Conservation (phyloP, 2,888 invertebrate genomes). For the Drosophila testacea region DNA sequence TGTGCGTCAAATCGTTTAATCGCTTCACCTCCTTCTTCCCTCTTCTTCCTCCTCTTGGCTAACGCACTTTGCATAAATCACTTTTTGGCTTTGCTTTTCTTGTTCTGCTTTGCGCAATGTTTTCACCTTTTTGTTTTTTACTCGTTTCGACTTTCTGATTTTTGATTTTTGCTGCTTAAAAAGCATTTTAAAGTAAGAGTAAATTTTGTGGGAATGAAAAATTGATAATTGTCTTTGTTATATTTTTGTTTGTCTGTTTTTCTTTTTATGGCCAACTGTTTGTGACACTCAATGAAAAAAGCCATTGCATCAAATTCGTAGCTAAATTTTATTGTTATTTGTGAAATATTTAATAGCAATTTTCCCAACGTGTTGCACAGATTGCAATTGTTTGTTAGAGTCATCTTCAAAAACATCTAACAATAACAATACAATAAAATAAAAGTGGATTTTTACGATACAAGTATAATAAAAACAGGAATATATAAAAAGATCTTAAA, state of each 20-base stretch:
- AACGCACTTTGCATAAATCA: conserved; percentile 64
- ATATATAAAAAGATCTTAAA: too few relatives aligned
- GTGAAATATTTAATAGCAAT: not conserved
- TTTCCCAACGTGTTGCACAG: not conserved
- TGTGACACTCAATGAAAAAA: conserved; percentile 17
- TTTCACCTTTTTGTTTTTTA: conserved; percentile 51
- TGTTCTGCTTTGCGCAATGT: conserved; percentile 41
- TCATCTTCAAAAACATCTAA: not conserved
- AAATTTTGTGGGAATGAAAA: conserved; percentile 23
- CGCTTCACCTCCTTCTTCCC: not conserved
- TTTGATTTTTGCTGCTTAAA: conserved; percentile 29
- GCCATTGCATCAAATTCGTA: not conserved
- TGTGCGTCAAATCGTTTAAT: conserved; percentile 74
- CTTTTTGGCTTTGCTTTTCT: conserved; percentile 50
- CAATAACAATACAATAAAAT: not conserved
- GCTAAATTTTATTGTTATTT: conserved; percentile 3
- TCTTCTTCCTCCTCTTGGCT: not conserved
- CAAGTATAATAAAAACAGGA: too few relatives aligned
- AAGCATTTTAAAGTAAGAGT: conserved; percentile 40
- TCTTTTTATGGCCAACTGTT: conserved; percentile 36
- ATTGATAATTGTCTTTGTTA: conserved; percentile 38
- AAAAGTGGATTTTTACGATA: too few relatives aligned
- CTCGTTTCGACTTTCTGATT: conserved; percentile 23
- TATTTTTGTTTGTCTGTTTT: not conserved
- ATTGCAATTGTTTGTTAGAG: not conserved